These are phyloP conservation scores for Oncorhynchus kisutch DNA, from an alignment of 2,113 vertebrate genomes.

Conservation along the genomic window DNA sequence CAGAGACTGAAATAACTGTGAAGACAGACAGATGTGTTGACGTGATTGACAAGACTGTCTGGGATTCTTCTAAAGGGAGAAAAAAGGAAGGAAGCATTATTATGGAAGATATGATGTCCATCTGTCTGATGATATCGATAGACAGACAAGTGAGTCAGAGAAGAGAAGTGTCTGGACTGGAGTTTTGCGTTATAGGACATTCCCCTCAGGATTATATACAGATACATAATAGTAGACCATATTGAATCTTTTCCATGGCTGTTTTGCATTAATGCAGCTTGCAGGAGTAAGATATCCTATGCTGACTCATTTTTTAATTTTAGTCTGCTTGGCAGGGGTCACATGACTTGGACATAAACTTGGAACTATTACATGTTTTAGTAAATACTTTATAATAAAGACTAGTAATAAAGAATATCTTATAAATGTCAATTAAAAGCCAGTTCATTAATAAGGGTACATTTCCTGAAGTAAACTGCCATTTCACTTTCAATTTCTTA, in stretches of 20 bases:
- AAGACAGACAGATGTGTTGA: conserved; percentile 19
- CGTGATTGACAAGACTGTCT: conserved; percentile 29
- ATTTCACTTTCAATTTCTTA: background rate
- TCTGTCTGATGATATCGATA: conserved; percentile 28
- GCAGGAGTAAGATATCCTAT: too few relatives aligned
- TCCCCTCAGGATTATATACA: too few relatives aligned
- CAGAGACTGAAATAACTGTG: conserved; percentile 17
- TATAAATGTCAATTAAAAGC: background rate
- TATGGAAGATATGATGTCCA: conserved; percentile 3
- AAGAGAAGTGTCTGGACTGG: conserved; percentile 56
- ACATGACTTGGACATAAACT: too few relatives aligned
- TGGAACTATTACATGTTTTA: too few relatives aligned
- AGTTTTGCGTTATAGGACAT: conserved; percentile 39
- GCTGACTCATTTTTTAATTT: too few relatives aligned
- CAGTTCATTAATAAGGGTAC: background rate
- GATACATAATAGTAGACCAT: too few relatives aligned
- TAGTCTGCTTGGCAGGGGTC: too few relatives aligned
- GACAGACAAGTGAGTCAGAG: conserved; percentile 55
- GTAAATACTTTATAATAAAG: too few relatives aligned
- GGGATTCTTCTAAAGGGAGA: conserved; percentile 44
- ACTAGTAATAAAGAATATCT: background rate
- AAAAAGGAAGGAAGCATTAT: conserved; percentile 22
- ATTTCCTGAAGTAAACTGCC: conserved; percentile 2
- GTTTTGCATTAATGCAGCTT: too few relatives aligned
- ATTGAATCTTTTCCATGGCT: too few relatives aligned